Percentiles rank a stretch among this genome's conserved stretches.
phyloP scores from a whole-genome alignment of 1,140 invertebrate species.

The Drosophila tropicalis region DNA sequence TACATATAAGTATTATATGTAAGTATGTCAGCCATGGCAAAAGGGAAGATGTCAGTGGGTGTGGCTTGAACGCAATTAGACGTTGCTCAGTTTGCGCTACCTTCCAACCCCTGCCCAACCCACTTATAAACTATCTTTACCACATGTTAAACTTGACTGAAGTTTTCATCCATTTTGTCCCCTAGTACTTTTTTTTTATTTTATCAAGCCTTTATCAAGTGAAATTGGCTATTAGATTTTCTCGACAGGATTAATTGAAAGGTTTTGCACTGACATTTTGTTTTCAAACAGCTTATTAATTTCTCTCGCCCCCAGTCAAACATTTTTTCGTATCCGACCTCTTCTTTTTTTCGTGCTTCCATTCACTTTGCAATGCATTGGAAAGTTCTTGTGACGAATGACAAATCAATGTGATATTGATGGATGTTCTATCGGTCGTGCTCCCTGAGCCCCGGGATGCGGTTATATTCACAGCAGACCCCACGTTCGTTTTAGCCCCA shows the following conservation, averaged over 20 bases:
- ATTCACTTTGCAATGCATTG: slow-evolving; percentile 3
- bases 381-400: slow-evolving; percentile 20
- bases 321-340: no score
- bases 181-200: background rate
- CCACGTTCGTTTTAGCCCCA: no score
- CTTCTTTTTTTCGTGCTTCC: no score
- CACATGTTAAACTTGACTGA: slow-evolving; percentile 6
- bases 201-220: background rate
- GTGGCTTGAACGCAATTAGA: slow-evolving; percentile 61
- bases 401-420: slow-evolving; percentile 70
- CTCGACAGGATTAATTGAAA: no score
- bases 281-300: no score
- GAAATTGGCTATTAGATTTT: background rate
- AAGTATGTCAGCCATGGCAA: slow-evolving; percentile 32
- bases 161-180: background rate
- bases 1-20: slow-evolving; percentile 36
- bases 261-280: background rate
- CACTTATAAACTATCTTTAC: background rate
- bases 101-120: background rate
- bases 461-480: background rate
- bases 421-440: slow-evolving; percentile 35
- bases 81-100: slow-evolving; percentile 48
- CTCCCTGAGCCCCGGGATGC: background rate
- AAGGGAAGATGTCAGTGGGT: slow-evolving; percentile 24
- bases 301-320: no score